Conservation (phyloP, 2,113 vertebrate genomes). For the Pagrus major region DNA sequence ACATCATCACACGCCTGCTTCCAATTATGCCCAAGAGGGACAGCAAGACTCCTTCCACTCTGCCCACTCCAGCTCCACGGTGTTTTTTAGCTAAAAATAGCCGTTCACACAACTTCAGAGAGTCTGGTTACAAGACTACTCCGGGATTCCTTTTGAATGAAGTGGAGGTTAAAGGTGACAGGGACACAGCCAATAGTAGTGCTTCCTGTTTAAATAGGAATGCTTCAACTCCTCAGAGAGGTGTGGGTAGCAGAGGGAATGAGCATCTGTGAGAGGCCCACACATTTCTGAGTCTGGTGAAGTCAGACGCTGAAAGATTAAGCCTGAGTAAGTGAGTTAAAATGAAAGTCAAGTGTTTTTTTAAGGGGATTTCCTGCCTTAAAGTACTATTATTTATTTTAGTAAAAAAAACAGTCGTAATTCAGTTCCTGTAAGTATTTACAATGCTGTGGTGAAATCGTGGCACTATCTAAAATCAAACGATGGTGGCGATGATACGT, state of each 20-base stretch:
- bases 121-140: constrained; percentile 20
- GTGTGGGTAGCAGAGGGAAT: constrained; percentile 52
- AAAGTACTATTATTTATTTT: background rate
- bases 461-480: background rate
- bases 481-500: background rate
- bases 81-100: constrained; percentile 57
- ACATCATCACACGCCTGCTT: constrained; percentile 50
- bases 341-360: background rate
- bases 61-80: constrained; percentile 2
- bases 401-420: too few relatives aligned
- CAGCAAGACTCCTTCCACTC: background rate
- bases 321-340: background rate
- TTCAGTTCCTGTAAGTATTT: background rate
- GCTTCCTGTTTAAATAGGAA: constrained; percentile 68
- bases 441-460: background rate
- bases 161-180: constrained; percentile 53
- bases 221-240: constrained; percentile 77
- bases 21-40: constrained; percentile 34
- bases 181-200: constrained; percentile 35
- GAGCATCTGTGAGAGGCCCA: constrained; percentile 46
- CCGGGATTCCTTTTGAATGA: constrained; percentile 57
- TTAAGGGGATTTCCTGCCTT: constrained; percentile 9
- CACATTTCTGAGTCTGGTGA: constrained; percentile 49
- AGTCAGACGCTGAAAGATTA: background rate
- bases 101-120: constrained; percentile 3